Percentiles rank a stretch among this genome's conserved stretches.
Conservation (phyloP, 2,113 vertebrate genomes). For the Heterotis niloticus region DNA sequence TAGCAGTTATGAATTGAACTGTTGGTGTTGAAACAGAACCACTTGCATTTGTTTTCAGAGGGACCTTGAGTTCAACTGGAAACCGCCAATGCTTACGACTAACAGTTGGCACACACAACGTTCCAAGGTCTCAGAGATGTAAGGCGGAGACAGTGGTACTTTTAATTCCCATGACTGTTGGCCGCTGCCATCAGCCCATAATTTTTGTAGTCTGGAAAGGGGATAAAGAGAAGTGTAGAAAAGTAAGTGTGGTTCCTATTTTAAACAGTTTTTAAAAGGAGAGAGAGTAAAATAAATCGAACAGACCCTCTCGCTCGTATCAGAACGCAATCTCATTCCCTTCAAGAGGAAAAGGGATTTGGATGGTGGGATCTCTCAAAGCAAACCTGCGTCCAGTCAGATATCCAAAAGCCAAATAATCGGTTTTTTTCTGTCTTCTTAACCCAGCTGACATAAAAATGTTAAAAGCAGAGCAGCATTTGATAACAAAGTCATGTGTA, state of each 20-base stretch:
- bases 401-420: constrained; percentile 35
- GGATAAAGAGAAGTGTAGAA: constrained; percentile 34
- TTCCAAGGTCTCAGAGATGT: constrained; percentile 49
- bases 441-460: constrained; percentile 49
- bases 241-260: constrained; percentile 20
- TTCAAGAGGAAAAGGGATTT: constrained; percentile 42
- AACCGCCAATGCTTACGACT: background rate
- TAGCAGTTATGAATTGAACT: constrained; percentile 51
- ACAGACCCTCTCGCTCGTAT: background rate
- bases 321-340: background rate
- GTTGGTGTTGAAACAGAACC: constrained; percentile 41
- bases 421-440: constrained; percentile 40
- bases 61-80: constrained; percentile 32
- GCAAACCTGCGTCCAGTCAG: constrained; percentile 50
- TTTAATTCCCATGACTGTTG: constrained; percentile 54
- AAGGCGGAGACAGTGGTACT: constrained; percentile 44
- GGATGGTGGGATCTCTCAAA: constrained; percentile 42
- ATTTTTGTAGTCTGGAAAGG: constrained; percentile 46
- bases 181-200: constrained; percentile 54
- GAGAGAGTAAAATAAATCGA: background rate
- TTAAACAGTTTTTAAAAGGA: constrained; percentile 34
- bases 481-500: constrained; percentile 49
- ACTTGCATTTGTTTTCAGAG: constrained; percentile 38
- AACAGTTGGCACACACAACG: constrained; percentile 50
- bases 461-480: constrained; percentile 46